Conservation (phyloP, 2,113 vertebrate species). For the Acanthochromis polyacanthus region DNA sequence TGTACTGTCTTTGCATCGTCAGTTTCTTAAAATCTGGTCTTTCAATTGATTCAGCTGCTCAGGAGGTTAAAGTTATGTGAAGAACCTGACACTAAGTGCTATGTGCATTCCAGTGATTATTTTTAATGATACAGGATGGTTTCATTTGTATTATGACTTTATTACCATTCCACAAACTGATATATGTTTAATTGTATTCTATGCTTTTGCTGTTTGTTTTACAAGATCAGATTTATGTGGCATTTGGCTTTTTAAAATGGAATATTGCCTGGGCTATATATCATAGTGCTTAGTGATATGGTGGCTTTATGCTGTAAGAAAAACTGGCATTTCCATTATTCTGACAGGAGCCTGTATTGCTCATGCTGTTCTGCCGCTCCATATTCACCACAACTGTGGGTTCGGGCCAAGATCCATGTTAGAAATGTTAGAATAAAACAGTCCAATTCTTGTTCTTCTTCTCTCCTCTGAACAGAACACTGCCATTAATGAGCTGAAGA, state of each 20-base stretch:
- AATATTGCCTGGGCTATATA: background rate
- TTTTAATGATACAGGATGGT: slow-evolving; percentile 22
- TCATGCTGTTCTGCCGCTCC: background rate
- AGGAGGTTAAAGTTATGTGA: no score
- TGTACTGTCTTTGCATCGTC: no score
- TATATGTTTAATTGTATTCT: no score
- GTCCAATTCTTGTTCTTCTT: slow-evolving; percentile 1
- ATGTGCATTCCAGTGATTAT: background rate
- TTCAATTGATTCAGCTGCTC: no score
- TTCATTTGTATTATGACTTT: slow-evolving; percentile 21
- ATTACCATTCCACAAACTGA: background rate
- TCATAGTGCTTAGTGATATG: background rate
- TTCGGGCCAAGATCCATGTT: background rate
- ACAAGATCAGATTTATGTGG: no score
- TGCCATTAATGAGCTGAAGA: slow-evolving; percentile 96
- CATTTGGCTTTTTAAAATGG: no score
- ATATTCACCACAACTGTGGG: no score
- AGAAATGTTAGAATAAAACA: background rate
- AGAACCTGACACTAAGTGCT: no score
- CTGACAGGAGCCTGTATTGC: background rate
- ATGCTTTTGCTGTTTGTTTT: no score
- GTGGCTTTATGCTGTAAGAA: no score
- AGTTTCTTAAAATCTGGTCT: no score
- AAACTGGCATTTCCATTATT: background rate
- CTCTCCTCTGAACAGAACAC: slow-evolving; percentile 85